Evolutionary conservation across 2,113 vertebrate genomes (phyloP), one percentile per base, ranked within the genome.

Genomic region (Acinonyx jubatus): DNA sequence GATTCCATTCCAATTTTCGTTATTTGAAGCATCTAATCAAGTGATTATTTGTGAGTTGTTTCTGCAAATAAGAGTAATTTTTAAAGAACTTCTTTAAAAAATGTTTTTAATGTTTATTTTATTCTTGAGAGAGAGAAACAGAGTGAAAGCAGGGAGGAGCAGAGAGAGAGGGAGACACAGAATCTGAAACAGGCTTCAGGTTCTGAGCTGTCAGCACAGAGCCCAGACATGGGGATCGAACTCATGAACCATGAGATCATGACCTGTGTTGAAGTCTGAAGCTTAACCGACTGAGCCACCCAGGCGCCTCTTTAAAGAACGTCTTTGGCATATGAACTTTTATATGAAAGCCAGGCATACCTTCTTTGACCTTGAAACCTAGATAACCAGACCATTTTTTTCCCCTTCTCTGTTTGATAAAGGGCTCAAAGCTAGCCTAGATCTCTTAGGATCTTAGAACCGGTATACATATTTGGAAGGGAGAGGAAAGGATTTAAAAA

Each of bases 1-100:
- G 55, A 91, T 81, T 82, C 19, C 7, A 69, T 45, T 73, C 15
- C 41, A 82, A 19, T 16, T 90, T 61, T 82, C 86, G 38, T 55
- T 81, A 66, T 69, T 88, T 81, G 80, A 93, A 96, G 38, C 69
- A 80, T 18, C 82, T 89, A 79, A 89, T 96, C 52, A 89, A 92
- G 55, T 92, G 27, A 87, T 87, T 79, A 38, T 57, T 19, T 80
- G 5, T 27, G 85, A 79, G 69, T n/a, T 82, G 13, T 74, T 94
- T 83, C 52, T 74, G 68, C 74, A 45, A 88, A 87, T 14, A 68
- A 14, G 36, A 71, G 6, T 94, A 38, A 92, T 92, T 92, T 95
- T 55, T 19, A 63, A 94, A 92, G 9, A 50, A 41, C 3, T 57
- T 78, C 38, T n/a, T 93, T 50, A 41, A 45, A 45, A 8, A 45